Evolutionary conservation across 1,140 invertebrate species (phyloP), one percentile per base, ranked within the genome.

Genomic region (Vanessa tameamea): DNA sequence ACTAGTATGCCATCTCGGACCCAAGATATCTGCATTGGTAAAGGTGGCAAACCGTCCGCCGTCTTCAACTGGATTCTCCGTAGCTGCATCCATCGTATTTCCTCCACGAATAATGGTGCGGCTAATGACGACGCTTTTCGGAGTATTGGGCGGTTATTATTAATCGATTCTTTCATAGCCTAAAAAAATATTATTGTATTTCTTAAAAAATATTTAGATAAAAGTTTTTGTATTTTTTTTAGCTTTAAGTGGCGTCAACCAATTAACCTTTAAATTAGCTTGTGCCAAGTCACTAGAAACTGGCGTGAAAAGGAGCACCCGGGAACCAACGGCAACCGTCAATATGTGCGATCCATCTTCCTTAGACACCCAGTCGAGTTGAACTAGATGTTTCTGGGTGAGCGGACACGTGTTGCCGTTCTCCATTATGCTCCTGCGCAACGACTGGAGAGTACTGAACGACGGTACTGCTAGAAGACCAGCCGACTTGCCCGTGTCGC

Each of bases 1-100:
- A 99, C 98, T 5, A 99, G 93, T 76, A 99, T 98, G 5, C 99
- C 99, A 84, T 99, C 98, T 47, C 99, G 94, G 0, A 99, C 98
- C 99, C 99, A 99, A 0, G 98, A 99, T 76, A 99, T 97, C 87
- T 99, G 98, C 97, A 99, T 99, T 0, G 99, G 99, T 15, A 99
- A 88, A 0, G 99, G 98, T 47, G 98, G 97, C 53, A 99, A 89
- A 0, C 98, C 98, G 88, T 99, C 99, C 0, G 98, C 99, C 0
- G 99, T 99, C 69, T 96, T 95, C 9, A 99, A 85, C 78, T 98
- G 96, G 26, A 99, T 97, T 75, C 97, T 96, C 7, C 98, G 94
- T 15, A 99, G 91, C 83, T 98, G 98, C 97, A 99, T 99, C 99
- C 98, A 99, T 63, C 97, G 95, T 72, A 97, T 97, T 89, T 97